Conservation (phyloP, 2,797 vertebrate genomes). For the Anisognathus igniventris region DNA sequence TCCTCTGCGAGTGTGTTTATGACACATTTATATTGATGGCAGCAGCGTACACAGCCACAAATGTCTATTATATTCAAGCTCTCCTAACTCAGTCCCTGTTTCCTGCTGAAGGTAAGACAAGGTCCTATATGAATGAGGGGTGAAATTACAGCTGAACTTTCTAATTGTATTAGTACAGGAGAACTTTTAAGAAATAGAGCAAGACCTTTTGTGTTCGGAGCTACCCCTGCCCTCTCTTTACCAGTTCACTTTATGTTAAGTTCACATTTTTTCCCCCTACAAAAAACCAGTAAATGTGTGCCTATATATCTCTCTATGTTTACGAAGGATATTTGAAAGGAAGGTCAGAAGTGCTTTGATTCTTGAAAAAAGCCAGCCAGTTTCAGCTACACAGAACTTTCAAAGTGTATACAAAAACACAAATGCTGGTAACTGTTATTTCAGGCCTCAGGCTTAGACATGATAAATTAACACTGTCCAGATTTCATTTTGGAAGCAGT, state of each 20-base stretch:
- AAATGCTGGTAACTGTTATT: slow-evolving; percentile 42
- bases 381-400: slow-evolving; percentile 33
- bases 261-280: not conserved
- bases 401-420: not conserved
- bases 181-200: slow-evolving; percentile 62
- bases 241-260: not conserved
- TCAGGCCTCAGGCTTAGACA: slow-evolving; percentile 22
- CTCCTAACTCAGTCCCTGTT: slow-evolving; percentile 70
- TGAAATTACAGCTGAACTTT: slow-evolving; percentile 77
- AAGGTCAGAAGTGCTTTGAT: slow-evolving; percentile 29
- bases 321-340: slow-evolving; percentile 32
- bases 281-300: not conserved
- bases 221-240: not conserved
- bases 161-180: slow-evolving; percentile 72
- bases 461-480: slow-evolving; percentile 42
- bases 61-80: slow-evolving; percentile 73
- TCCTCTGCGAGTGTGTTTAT: slow-evolving; percentile 71
- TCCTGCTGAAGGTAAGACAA: slow-evolving; percentile 77
- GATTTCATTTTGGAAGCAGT: slow-evolving; percentile 31
- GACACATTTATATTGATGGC: slow-evolving; percentile 79
- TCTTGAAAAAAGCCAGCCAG: not conserved
- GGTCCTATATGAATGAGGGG: slow-evolving; percentile 67
- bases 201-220: slow-evolving; percentile 33
- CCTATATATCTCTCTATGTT: slow-evolving; percentile 3
- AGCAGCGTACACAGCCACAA: slow-evolving; percentile 61